Conservation (phyloP, 2,888 invertebrate genomes). For the Drosophila differens region DNA sequence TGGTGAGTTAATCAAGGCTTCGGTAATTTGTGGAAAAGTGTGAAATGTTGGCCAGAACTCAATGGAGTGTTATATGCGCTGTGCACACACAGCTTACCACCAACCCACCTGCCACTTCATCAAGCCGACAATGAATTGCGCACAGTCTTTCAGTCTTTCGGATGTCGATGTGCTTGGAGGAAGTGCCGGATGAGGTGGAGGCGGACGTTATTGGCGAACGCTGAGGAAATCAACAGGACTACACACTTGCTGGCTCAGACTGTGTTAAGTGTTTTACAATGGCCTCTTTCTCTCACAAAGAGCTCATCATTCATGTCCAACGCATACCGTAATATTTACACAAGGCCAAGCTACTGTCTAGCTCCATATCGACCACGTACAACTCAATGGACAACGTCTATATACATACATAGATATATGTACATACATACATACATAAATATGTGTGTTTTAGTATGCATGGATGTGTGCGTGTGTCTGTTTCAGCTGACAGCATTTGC, state of each 20-base stretch:
- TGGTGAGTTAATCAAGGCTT: conserved; percentile 75
- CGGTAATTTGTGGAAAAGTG: conserved; percentile 73
- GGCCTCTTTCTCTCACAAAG: conserved; percentile 60
- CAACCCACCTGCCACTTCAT: conserved; percentile 60
- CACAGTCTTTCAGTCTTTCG: conserved; percentile 65
- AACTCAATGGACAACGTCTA: conserved; percentile 30
- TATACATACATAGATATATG: conserved; percentile 6
- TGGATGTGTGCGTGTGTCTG: conserved; percentile 14
- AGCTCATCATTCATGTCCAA: conserved; percentile 76
- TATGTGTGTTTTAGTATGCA: conserved; percentile 2
- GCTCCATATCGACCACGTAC: conserved; percentile 47
- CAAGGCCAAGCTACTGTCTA: conserved; percentile 57
- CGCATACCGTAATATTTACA: conserved; percentile 72
- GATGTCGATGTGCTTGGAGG: conserved; percentile 14
- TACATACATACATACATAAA: conserved; percentile 13
- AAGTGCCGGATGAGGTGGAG: conserved; percentile 3
- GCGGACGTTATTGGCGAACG: not conserved
- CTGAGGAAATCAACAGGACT: conserved; percentile 26
- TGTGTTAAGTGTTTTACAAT: conserved; percentile 75
- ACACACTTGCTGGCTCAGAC: conserved; percentile 14
- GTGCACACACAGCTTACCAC: conserved; percentile 63
- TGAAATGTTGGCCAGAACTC: conserved; percentile 73
- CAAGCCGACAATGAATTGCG: conserved; percentile 60
- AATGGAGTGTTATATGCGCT: conserved; percentile 73
- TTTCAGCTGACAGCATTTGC: conserved; percentile 49